Evolutionary conservation across 1,140 invertebrate genomes (phyloP).

Genomic region (Camponotus vicinus): DNA sequence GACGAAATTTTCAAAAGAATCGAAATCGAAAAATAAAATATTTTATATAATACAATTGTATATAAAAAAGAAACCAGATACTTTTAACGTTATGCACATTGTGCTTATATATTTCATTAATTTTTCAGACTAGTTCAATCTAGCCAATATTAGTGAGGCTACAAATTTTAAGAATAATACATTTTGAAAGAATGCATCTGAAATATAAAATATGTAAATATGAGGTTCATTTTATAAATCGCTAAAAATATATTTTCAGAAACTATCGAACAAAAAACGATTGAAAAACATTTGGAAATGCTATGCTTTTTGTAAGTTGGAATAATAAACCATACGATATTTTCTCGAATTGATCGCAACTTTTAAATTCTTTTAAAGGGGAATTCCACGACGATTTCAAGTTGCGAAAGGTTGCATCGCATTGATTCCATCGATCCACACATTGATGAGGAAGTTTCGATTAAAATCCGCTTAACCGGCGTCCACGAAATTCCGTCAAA

Average conservation of each 20-base stretch:
- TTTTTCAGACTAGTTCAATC: not conserved
- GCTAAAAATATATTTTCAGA: conserved; percentile 28
- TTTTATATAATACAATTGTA: conserved; percentile 4
- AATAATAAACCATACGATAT: not conserved
- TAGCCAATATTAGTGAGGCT: conserved; percentile 19
- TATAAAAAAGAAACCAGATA: not conserved
- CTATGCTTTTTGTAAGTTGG: conserved; percentile 2
- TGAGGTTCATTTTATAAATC: not conserved
- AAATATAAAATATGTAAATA: not conserved
- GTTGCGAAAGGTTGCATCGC: not conserved
- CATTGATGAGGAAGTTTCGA: conserved; percentile 45
- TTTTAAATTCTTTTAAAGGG: conserved; percentile 35
- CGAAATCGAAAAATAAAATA: conserved; percentile 16
- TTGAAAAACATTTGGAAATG: conserved; percentile 25
- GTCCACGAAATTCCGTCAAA: conserved; percentile 37
- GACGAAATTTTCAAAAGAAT: not conserved
- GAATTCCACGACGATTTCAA: conserved; percentile 32
- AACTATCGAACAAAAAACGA: conserved; percentile 1
- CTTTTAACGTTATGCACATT: conserved; percentile 1
- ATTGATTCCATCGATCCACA: conserved; percentile 26
- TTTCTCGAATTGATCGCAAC: conserved; percentile 52
- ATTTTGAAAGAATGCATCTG: not conserved
- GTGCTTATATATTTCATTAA: conserved; percentile 11
- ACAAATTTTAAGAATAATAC: not conserved
- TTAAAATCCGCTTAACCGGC: conserved; percentile 48